Evolutionary conservation across 2,888 invertebrate species (phyloP), one percentile per base, ranked within the genome.

Genomic region (Cyrtodaria siliqua): DNA sequence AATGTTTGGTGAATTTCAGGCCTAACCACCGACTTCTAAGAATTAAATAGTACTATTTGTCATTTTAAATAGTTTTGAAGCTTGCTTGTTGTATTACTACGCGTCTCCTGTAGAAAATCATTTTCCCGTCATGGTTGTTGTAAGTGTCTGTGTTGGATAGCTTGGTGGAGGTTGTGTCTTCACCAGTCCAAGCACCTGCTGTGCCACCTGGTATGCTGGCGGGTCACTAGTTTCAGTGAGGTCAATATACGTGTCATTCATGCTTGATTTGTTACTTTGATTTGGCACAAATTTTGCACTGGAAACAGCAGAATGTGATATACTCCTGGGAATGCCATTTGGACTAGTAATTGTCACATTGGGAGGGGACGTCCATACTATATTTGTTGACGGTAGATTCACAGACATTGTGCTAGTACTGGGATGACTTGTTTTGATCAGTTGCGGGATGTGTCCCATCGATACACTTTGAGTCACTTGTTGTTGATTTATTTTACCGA

Each of bases 351-450:
- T 63, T 18, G 79, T 74, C 1, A 79, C 71, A 68, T 79, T 74
- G 2, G 79, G 79, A 6, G 74, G 79, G 20, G 79, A 59, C 0
- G 74, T 71, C 79, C 79, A 79, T 24, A 74, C 70, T 33, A 79
- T 74, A 44, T 71, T 74, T 14, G 67, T 74, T 23, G 79, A 50
- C 2, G 79, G 79, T 56, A 79, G 26, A 3, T 55, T 49, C 6
- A 59, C 57, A 23, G 27, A 16, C 6, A 16, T 16, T 18, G n/a
- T 44, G 44, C 44, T 44, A 61, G 53, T 50, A 47, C 24, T 52
- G 26, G 24, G n/a, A 16, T 44, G 6, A 42, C 50, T 63, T n/a
- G 63, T 6, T 18, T 57, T 71, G 33, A 62, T 67, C 24, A 63
- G 52, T 42, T 71, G 70, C 4, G 76, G 49, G 38, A 76, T 62